phyloP scores from a whole-genome alignment of 2,888 invertebrate genomes.

The Drosophila anceps region DNA sequence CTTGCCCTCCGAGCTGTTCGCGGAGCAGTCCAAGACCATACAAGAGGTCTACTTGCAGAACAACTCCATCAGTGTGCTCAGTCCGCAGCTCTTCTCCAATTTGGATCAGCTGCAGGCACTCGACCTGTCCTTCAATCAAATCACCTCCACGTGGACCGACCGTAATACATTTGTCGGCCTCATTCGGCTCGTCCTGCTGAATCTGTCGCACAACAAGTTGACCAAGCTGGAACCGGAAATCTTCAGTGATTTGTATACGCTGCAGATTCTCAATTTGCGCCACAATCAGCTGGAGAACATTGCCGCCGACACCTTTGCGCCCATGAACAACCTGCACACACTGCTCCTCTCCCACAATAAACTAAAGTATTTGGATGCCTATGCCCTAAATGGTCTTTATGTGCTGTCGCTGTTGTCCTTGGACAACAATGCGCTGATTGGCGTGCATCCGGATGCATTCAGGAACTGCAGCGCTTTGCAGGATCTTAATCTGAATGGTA shows the following conservation, averaged over 20 bases:
- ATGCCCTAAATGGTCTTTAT: constrained; percentile 94
- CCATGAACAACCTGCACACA: constrained; percentile 96
- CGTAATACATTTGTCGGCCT: constrained; percentile 94
- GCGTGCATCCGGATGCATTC: constrained; percentile 94
- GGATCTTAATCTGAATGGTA: constrained; percentile 95
- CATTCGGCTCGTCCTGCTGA: constrained; percentile 94
- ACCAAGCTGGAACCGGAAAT: constrained; percentile 92
- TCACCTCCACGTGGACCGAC: constrained; percentile 95
- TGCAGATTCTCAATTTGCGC: constrained; percentile 94
- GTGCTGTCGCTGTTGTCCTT: constrained; percentile 93
- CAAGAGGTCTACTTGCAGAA: constrained; percentile 96
- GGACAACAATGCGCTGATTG: constrained; percentile 93
- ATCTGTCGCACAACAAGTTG: constrained; percentile 94
- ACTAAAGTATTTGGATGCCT: constrained; percentile 93
- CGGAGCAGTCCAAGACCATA: constrained; percentile 91
- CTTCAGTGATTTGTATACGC: constrained; percentile 93
- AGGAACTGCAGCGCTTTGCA: constrained; percentile 95
- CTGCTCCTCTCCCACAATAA: constrained; percentile 94
- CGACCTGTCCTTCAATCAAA: constrained; percentile 94
- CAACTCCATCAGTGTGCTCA: constrained; percentile 94
- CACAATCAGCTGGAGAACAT: constrained; percentile 93
- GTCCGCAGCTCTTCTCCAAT: constrained; percentile 94
- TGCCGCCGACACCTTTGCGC: constrained; percentile 94
- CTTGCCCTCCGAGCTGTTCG: constrained; percentile 93
- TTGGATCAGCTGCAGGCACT: constrained; percentile 92